A percentile compares a stretch with the other conserved stretches of the same genome.
Conservation (phyloP, 2,113 vertebrate genomes). For the Seriola aureovittata region DNA sequence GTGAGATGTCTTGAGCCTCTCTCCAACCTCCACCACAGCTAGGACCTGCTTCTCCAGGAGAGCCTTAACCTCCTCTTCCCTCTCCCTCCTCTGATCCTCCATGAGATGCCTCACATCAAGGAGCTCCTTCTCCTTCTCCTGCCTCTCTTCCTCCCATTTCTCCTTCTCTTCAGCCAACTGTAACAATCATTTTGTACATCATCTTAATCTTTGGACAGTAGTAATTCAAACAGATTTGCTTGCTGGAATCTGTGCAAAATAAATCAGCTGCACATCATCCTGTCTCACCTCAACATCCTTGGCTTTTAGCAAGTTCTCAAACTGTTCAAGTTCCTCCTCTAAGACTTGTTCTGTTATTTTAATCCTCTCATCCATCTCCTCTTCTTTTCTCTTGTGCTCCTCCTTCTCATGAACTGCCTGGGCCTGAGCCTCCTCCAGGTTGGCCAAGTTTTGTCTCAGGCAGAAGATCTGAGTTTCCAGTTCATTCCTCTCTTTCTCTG, state of each 20-base stretch:
- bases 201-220: neutral
- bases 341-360: conserved; percentile 80
- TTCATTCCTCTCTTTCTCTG: conserved; percentile 78
- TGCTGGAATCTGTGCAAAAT: neutral
- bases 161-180: conserved; percentile 78
- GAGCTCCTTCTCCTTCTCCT: conserved; percentile 80
- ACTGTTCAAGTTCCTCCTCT: conserved; percentile 82
- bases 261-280: neutral
- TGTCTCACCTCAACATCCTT: conserved; percentile 80
- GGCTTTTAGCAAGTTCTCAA: conserved; percentile 82
- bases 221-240: neutral
- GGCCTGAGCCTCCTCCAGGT: conserved; percentile 77
- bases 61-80: conserved; percentile 65
- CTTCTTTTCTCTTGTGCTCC: conserved; percentile 74
- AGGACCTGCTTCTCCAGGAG: conserved; percentile 70
- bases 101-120: conserved; percentile 55
- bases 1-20: conserved; percentile 59
- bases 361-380: conserved; percentile 77
- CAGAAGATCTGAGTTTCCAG: conserved; percentile 77
- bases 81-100: conserved; percentile 70
- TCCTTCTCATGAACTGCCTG: conserved; percentile 72
- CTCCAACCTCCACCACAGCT: conserved; percentile 69
- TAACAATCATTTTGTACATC: neutral
- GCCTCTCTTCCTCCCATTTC: conserved; percentile 81
- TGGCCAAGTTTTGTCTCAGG: conserved; percentile 72